A percentile compares a stretch with the other conserved stretches of the same genome.
Evolutionary conservation across 2,113 vertebrate genomes (phyloP).

Genomic region (Tapirus terrestris): DNA sequence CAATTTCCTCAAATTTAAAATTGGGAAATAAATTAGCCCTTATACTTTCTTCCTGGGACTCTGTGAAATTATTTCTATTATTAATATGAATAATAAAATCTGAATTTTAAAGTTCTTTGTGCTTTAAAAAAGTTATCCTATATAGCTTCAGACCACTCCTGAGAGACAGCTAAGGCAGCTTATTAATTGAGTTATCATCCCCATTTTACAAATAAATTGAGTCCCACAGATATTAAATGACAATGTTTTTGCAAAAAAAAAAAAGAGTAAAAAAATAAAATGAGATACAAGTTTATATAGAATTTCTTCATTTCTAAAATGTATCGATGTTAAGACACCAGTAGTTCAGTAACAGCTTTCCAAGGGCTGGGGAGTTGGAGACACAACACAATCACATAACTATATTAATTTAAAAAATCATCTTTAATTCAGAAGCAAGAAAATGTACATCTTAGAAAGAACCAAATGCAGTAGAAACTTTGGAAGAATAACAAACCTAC

Average conservation of each 20-base stretch:
- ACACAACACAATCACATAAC: not conserved
- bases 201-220: conserved; percentile 45
- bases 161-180: not conserved
- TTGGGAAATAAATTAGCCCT: conserved; percentile 9
- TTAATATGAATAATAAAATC: conserved; percentile 46
- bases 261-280: conserved; percentile 11
- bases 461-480: not conserved
- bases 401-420: not conserved
- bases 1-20: conserved; percentile 42
- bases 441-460: conserved; percentile 8
- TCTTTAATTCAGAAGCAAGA: conserved; percentile 10
- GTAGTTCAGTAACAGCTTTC: not conserved
- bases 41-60: not conserved
- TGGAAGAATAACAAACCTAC: not conserved
- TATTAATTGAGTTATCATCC: not conserved
- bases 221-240: conserved; percentile 26
- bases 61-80: conserved; percentile 37
- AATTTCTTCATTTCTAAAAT: conserved; percentile 29
- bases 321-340: not conserved
- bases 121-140: not conserved
- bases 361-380: not conserved
- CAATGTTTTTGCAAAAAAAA: conserved; percentile 48
- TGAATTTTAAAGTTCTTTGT: conserved; percentile 13
- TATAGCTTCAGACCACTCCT: not conserved
- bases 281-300: not conserved